Conservation (phyloP, 2,113 vertebrate species). For the Sapayoa aenigma region DNA sequence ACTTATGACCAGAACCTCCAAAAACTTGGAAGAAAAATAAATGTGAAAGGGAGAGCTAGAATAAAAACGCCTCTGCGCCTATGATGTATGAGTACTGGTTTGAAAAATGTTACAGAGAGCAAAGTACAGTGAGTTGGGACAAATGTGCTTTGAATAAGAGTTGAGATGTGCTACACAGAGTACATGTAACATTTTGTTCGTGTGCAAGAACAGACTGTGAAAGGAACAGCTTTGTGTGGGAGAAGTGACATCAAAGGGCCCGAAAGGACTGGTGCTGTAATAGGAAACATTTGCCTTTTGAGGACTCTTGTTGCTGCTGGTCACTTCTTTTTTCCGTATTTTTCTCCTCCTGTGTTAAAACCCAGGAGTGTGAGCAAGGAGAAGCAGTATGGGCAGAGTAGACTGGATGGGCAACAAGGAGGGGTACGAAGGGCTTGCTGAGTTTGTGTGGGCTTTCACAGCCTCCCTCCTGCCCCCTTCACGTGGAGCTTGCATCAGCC, state of each 20-base stretch:
- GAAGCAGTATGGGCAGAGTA: not conserved
- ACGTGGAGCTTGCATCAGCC: not conserved
- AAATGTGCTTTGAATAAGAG: conserved; percentile 35
- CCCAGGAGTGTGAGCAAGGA: accelerated
- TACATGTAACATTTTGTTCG: not conserved
- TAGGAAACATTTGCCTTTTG: conserved; percentile 22
- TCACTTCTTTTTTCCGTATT: not conserved
- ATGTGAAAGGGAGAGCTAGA: not conserved
- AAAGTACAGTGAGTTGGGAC: not conserved
- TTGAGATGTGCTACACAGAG: not conserved
- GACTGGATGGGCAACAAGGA: not conserved
- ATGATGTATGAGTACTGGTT: not conserved
- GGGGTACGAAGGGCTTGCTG: not conserved
- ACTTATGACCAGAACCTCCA: not conserved
- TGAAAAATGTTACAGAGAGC: not conserved
- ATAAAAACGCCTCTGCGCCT: not conserved
- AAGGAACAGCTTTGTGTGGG: conserved; percentile 12
- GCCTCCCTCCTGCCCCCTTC: not conserved
- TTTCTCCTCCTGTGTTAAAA: not conserved
- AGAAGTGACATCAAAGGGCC: conserved; percentile 26
- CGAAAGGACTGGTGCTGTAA: not conserved
- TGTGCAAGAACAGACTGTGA: conserved; percentile 27
- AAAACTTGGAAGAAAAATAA: not conserved
- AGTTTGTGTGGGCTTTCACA: not conserved
- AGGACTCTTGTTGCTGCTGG: not conserved